Base-by-base conservation (phyloP, 2,888 invertebrate species). In the Sicus ferrugineus region DNA sequence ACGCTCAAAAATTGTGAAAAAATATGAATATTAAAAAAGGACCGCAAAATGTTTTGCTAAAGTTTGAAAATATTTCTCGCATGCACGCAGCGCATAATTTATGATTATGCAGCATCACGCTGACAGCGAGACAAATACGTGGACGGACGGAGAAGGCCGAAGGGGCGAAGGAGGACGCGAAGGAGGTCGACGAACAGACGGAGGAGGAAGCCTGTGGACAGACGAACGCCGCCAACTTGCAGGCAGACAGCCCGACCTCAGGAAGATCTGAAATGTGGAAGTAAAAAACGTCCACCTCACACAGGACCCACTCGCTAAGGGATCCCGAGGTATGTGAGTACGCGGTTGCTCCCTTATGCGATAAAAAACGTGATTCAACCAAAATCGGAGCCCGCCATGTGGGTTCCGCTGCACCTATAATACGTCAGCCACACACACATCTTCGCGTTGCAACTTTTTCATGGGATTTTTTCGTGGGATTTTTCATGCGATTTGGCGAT, bases 1-100 rank as follows among this genome's bases (percentile, higher is more conserved):
- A 72, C 34, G 28, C 38, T 68, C 50, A 67, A 52, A 69, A 63
- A 66, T n/a, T 21, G 31, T 67, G 50, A 48, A 65, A 65, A 54
- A 65, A 38, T 61, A 63, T 63, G 38, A 67, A 64, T 58, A 72
- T 69, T 69, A 54, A 34, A 63, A 30, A 48, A 63, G 19, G 54
- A 65, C 59, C 23, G 59, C 61, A 65, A 73, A 68, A 70, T 68
- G 56, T 62, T 65, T 70, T 69, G 48, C 74, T 67, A 76, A 76
- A 71, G 72, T 73, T 72, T 74, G 75, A 72, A 76, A 75, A 74
- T 77, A 70, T 69, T 70, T 72, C 68, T 75, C 71, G 73, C 69
- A 69, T 77, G 77, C 81, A 81, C 78, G 78, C 73, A 74, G 79
- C 70, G 77, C 75, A 70, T 76, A 76, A 82, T 81, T 81, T 81